Conservation (phyloP, 2,113 vertebrate species). For the Xiphias gladius region DNA sequence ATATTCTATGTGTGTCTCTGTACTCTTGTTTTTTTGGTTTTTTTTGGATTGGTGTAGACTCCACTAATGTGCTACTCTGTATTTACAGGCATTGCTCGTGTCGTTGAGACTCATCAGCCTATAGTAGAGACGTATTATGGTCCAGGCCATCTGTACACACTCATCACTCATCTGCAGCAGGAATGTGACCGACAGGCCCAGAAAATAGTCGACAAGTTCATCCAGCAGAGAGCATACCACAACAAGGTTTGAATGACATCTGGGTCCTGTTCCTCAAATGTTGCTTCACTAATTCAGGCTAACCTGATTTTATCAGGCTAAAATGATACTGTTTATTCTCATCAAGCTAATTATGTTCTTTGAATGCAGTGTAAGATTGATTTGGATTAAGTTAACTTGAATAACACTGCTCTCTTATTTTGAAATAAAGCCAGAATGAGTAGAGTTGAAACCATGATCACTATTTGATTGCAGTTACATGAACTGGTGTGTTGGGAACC, state of each 20-base stretch:
- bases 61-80: neutral
- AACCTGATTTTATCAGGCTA: neutral
- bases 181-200: slow-evolving; percentile 96
- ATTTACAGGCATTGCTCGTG: slow-evolving; percentile 91
- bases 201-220: slow-evolving; percentile 95
- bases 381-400: too few relatives aligned
- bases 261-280: neutral
- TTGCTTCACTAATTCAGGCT: neutral
- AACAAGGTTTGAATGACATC: slow-evolving; percentile 86
- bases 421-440: too few relatives aligned
- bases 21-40: neutral
- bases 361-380: too few relatives aligned
- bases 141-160: slow-evolving; percentile 91
- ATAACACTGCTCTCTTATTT: too few relatives aligned
- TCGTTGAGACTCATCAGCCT: slow-evolving; percentile 97
- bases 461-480: too few relatives aligned
- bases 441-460: too few relatives aligned
- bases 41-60: neutral
- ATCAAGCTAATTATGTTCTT: too few relatives aligned
- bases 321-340: neutral
- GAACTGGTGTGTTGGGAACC: too few relatives aligned
- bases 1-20: neutral
- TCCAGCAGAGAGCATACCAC: slow-evolving; percentile 93
- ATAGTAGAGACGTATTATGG: slow-evolving; percentile 99
- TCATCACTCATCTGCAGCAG: slow-evolving; percentile 94